Conservation (phyloP, 2,113 vertebrate species). For the Ginglymostoma cirratum region DNA sequence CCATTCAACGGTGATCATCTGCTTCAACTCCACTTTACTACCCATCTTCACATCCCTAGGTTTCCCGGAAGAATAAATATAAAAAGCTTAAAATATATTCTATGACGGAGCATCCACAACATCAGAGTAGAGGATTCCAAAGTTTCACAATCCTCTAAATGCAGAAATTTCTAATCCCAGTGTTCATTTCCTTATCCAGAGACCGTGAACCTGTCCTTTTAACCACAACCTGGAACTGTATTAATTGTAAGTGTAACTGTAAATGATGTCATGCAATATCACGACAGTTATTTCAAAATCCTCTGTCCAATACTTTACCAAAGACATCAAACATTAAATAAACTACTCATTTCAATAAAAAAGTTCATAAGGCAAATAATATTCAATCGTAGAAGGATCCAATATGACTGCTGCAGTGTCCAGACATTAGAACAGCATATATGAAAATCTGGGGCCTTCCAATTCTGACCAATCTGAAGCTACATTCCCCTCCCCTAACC, state of each 20-base stretch:
- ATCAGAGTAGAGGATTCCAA: not conserved
- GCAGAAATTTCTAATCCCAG: not conserved
- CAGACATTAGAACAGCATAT: not conserved
- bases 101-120: not conserved
- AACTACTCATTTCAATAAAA: not conserved
- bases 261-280: not conserved
- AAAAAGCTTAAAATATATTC: not conserved
- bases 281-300: not conserved
- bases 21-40: not conserved
- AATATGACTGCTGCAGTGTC: not conserved
- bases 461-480: not conserved
- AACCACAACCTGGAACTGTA: no score
- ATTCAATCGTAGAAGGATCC: not conserved
- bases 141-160: not conserved
- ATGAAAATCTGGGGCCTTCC: not conserved
- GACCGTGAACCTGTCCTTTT: not conserved
- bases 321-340: not conserved
- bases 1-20: not conserved
- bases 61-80: not conserved
- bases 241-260: not conserved
- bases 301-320: not conserved
- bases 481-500: not conserved
- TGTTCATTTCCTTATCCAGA: not conserved
- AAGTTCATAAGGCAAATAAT: not conserved
- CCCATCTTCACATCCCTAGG: not conserved